Evolutionary conservation across 2,797 vertebrate species (phyloP).

Genomic region (Octomys mimax): DNA sequence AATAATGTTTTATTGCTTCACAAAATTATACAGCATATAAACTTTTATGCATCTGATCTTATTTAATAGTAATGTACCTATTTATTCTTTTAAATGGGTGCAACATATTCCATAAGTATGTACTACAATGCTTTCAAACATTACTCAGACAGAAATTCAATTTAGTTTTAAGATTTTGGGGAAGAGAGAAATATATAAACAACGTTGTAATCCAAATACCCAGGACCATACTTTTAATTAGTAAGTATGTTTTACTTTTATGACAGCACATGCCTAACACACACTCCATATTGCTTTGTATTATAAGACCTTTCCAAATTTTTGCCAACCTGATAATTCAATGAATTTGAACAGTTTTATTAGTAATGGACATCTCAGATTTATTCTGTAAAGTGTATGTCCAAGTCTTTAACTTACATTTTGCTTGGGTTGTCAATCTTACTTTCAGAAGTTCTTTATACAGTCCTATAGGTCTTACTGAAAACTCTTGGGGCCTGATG

Average conservation of each 20-base stretch:
- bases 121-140: background rate
- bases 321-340: background rate
- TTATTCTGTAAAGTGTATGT: conserved; percentile 52
- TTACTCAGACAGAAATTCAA: background rate
- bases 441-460: conserved; percentile 51
- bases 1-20: background rate
- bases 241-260: conserved; percentile 15
- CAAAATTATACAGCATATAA: background rate
- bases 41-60: conserved; percentile 33
- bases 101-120: conserved; percentile 49
- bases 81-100: conserved; percentile 47
- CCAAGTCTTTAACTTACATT: conserved; percentile 47
- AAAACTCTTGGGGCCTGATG: background rate
- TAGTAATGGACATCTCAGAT: conserved; percentile 25
- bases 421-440: conserved; percentile 32
- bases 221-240: conserved; percentile 23
- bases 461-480: conserved; percentile 11
- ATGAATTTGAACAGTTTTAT: conserved; percentile 8
- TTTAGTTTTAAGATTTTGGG: conserved; percentile 7
- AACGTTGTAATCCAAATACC: conserved; percentile 13
- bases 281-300: background rate
- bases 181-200: background rate
- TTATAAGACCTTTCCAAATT: background rate
- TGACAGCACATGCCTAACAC: background rate
- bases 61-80: conserved; percentile 32